phyloP scores from a whole-genome alignment of 2,888 invertebrate species.

The Calephelis perditalis region DNA sequence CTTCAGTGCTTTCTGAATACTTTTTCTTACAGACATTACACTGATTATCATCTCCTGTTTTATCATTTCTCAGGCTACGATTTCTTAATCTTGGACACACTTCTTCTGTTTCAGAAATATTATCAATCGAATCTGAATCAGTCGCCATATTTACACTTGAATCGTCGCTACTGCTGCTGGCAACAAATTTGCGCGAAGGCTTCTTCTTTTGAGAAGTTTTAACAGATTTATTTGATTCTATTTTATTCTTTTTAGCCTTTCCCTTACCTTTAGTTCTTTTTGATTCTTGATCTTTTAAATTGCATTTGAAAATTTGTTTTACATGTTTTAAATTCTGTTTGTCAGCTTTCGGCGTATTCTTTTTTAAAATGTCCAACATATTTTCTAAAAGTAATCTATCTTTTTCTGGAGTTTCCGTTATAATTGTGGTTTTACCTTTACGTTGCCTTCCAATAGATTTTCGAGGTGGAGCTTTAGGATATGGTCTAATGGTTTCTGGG shows the following conservation, averaged over 20 bases:
- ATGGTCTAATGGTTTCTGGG: conserved; percentile 24
- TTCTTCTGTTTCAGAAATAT: conserved; percentile 23
- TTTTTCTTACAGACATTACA: conserved; percentile 24
- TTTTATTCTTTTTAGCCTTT: conserved; percentile 24
- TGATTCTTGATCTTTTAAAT: conserved; percentile 24
- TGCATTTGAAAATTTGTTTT: conserved; percentile 26
- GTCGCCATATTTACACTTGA: conserved; percentile 14
- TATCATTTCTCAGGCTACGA: conserved; percentile 21
- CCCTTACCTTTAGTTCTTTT: conserved; percentile 22
- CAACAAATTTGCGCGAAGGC: conserved; percentile 17
- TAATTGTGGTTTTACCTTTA: conserved; percentile 24
- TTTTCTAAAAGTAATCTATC: conserved; percentile 24
- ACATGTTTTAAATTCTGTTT: conserved; percentile 28
- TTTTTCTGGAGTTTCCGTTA: conserved; percentile 23
- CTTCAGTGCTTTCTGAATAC: conserved; percentile 24
- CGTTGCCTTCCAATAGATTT: conserved; percentile 20
- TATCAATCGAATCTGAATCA: conserved; percentile 18
- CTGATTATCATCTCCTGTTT: conserved; percentile 23
- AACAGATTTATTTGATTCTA: conserved; percentile 18
- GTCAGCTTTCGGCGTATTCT: conserved; percentile 24
- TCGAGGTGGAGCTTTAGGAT: conserved; percentile 23
- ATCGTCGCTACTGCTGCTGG: conserved; percentile 22
- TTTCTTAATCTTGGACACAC: conserved; percentile 21
- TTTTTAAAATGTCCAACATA: conserved; percentile 24
- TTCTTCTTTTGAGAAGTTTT: conserved; percentile 21